phyloP scores from a whole-genome alignment of 2,797 vertebrate genomes.

The Myotis myotis region DNA sequence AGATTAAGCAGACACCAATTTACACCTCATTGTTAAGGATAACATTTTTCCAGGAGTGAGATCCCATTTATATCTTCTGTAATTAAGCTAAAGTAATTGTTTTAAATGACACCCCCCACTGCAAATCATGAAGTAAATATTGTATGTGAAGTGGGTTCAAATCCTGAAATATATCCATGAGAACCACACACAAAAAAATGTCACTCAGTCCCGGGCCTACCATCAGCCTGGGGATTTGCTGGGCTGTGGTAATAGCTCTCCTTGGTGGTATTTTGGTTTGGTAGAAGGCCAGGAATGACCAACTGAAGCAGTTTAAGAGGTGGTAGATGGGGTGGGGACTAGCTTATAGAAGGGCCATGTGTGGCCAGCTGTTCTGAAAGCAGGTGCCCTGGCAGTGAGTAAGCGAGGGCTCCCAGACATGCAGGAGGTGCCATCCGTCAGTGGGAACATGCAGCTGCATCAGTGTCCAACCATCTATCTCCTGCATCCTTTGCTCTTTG shows the following conservation, averaged over 20 bases:
- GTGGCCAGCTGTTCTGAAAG: neutral
- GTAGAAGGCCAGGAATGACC: conserved; percentile 45
- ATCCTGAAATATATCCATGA: conserved; percentile 1
- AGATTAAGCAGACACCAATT: conserved; percentile 76
- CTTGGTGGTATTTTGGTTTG: neutral
- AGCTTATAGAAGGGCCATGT: neutral
- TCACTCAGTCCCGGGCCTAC: neutral
- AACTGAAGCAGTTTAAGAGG: neutral
- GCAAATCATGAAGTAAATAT: conserved; percentile 65
- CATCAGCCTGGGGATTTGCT: neutral
- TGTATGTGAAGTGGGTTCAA: conserved; percentile 63
- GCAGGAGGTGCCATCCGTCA: neutral
- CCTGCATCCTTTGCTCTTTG: conserved; percentile 30
- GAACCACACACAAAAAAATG: neutral
- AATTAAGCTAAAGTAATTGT: conserved; percentile 67
- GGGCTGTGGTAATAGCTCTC: neutral
- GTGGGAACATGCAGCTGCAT: fast-evolving
- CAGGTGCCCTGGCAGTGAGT: neutral
- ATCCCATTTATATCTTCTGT: conserved; percentile 62
- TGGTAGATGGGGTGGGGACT: neutral
- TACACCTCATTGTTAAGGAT: conserved; percentile 78
- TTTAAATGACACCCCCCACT: neutral
- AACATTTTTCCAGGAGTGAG: conserved; percentile 61
- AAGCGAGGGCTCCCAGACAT: neutral
- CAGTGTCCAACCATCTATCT: neutral